Evolutionary conservation across 2,113 vertebrate genomes (phyloP).

Genomic region (Grus americana): DNA sequence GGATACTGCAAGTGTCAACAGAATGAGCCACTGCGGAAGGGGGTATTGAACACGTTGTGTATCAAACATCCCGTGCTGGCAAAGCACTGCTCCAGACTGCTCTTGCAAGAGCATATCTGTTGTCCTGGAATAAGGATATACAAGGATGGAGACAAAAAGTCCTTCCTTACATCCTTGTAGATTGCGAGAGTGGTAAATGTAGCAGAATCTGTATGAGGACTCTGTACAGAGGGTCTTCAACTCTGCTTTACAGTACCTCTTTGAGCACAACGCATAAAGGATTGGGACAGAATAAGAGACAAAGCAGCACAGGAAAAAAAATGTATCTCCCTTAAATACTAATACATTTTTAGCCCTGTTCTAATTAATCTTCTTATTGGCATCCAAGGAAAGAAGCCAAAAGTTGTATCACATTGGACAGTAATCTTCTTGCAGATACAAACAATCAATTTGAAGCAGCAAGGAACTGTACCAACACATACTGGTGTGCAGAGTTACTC

Average conservation of each 20-base stretch:
- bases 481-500: neutral
- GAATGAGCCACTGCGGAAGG: neutral
- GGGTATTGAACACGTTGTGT: fast-evolving
- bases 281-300: neutral
- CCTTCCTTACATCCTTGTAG: neutral
- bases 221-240: neutral
- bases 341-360: slow-evolving; percentile 5
- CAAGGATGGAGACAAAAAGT: neutral
- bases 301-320: neutral
- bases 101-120: neutral
- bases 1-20: neutral
- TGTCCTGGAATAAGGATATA: neutral
- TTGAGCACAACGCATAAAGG: neutral
- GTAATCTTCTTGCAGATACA: neutral
- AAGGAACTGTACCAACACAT: neutral
- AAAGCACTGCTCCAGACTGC: neutral
- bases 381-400: neutral
- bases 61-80: neutral
- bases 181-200: neutral
- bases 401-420: neutral
- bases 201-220: neutral
- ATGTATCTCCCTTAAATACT: neutral
- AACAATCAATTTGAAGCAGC: neutral
- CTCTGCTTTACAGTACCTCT: neutral
- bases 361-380: slow-evolving; percentile 17